These are phyloP conservation scores for Epizoanthus scotinus DNA, from an alignment of 92 coral and sea anemone species.

Conservation along the genomic window DNA sequence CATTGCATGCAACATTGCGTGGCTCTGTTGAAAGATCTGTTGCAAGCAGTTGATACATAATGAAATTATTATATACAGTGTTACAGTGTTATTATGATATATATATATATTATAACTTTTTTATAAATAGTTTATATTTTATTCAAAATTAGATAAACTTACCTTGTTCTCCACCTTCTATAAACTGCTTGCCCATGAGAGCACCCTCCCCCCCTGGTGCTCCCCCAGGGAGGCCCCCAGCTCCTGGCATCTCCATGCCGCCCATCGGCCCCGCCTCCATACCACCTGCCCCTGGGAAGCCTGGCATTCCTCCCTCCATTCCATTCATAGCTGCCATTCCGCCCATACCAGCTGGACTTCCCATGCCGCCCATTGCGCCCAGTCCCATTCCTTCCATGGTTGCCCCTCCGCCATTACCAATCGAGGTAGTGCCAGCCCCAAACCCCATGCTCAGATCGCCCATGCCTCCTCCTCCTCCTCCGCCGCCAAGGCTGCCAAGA, in stretches of 20 bases:
- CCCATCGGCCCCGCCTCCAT: not conserved
- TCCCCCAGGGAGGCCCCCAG: slow-evolving; percentile 50
- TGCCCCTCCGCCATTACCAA: slow-evolving; percentile 85
- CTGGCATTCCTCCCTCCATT: slow-evolving; percentile 33
- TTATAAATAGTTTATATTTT: too few relatives aligned
- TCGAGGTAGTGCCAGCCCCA: slow-evolving; percentile 81
- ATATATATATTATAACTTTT: too few relatives aligned
- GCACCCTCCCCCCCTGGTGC: slow-evolving; percentile 51
- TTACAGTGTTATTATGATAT: too few relatives aligned
- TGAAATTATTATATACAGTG: too few relatives aligned
- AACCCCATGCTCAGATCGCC: slow-evolving; percentile 85
- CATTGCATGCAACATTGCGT: too few relatives aligned
- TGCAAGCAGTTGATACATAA: too few relatives aligned
- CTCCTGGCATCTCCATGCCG: slow-evolving; percentile 63
- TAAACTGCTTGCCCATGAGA: slow-evolving; percentile 81
- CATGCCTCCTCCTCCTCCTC: slow-evolving; percentile 71
- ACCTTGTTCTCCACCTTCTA: slow-evolving; percentile 81
- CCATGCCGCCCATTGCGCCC: slow-evolving; percentile 57
- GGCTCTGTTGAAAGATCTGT: too few relatives aligned
- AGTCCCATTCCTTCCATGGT: slow-evolving; percentile 84
- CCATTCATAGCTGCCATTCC: slow-evolving; percentile 39
- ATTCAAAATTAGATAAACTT: slow-evolving; percentile 2
- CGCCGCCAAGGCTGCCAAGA: slow-evolving; percentile 46
- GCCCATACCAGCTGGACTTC: slow-evolving; percentile 34
- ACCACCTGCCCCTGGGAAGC: slow-evolving; percentile 19